Conservation (phyloP, 2,113 vertebrate species). For the Platichthys flesus region DNA sequence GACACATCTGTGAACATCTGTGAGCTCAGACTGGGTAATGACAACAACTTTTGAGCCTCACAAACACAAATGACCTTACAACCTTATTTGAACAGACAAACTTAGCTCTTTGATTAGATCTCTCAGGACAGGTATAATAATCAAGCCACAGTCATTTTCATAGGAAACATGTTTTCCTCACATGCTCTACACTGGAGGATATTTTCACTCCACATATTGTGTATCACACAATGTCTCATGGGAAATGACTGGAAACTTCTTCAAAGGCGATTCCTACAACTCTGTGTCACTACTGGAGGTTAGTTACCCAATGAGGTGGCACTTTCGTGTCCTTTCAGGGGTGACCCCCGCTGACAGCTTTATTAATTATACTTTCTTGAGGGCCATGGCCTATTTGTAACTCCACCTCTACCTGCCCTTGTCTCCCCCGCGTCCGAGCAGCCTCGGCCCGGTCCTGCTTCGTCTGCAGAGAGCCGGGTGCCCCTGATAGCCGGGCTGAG, state of each 20-base stretch:
- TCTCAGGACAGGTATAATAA: too few relatives aligned
- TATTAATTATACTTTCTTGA: constrained; percentile 75
- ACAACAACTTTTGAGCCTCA: too few relatives aligned
- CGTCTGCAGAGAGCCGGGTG: constrained; percentile 49
- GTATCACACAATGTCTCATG: background rate
- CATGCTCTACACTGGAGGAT: background rate
- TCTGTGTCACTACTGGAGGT: constrained; percentile 37
- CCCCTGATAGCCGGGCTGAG: constrained; percentile 51
- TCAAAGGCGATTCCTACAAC: constrained; percentile 12
- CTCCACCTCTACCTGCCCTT: constrained; percentile 71
- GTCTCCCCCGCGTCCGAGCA: constrained; percentile 39
- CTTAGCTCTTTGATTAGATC: too few relatives aligned
- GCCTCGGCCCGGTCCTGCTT: constrained; percentile 26
- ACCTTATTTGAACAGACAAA: too few relatives aligned
- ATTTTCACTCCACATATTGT: background rate
- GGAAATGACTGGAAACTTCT: constrained; percentile 15
- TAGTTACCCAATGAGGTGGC: constrained; percentile 41
- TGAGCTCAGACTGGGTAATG: too few relatives aligned
- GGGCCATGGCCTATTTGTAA: constrained; percentile 64
- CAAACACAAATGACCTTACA: too few relatives aligned
- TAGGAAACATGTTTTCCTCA: background rate
- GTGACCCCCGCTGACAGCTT: constrained; percentile 67
- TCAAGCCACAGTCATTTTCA: too few relatives aligned
- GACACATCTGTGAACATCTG: too few relatives aligned
- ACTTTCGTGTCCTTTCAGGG: constrained; percentile 54